Percentiles rank a stretch among this genome's conserved stretches.
These are phyloP conservation scores for Nothoprocta pentlandii DNA, from an alignment of 2,113 vertebrate genomes.

Conservation along the genomic window DNA sequence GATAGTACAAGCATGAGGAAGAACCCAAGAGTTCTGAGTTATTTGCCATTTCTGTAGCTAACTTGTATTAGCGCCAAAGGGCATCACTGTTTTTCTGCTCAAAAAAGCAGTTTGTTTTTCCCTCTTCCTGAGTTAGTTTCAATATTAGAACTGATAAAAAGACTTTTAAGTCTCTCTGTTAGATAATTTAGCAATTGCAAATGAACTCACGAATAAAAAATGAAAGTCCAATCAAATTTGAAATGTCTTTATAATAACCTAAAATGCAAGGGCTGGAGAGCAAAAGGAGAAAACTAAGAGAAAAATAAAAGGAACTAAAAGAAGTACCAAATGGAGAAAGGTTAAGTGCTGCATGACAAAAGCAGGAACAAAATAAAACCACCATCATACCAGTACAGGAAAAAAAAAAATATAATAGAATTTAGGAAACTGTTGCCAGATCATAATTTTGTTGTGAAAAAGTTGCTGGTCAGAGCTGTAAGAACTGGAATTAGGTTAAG, in stretches of 20 bases:
- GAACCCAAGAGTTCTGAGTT: not conserved
- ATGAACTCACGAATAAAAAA: not conserved
- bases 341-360: not conserved
- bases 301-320: not conserved
- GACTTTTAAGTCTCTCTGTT: not conserved
- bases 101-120: not conserved
- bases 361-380: constrained; percentile 18
- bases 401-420: constrained; percentile 43
- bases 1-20: not conserved
- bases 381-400: not conserved
- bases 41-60: not conserved
- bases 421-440: constrained; percentile 20
- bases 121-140: constrained; percentile 26
- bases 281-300: not conserved
- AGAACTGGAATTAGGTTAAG: constrained; percentile 28
- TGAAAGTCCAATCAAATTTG: not conserved
- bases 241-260: not conserved
- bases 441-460: constrained; percentile 16
- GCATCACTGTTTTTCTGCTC: not conserved
- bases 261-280: not conserved
- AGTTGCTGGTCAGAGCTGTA: not conserved
- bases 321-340: not conserved
- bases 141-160: not conserved
- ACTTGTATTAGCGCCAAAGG: not conserved
- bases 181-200: not conserved